These are phyloP conservation scores for Ovibos moschatus DNA, from an alignment of 2,113 vertebrate species.

Conservation along the genomic window DNA sequence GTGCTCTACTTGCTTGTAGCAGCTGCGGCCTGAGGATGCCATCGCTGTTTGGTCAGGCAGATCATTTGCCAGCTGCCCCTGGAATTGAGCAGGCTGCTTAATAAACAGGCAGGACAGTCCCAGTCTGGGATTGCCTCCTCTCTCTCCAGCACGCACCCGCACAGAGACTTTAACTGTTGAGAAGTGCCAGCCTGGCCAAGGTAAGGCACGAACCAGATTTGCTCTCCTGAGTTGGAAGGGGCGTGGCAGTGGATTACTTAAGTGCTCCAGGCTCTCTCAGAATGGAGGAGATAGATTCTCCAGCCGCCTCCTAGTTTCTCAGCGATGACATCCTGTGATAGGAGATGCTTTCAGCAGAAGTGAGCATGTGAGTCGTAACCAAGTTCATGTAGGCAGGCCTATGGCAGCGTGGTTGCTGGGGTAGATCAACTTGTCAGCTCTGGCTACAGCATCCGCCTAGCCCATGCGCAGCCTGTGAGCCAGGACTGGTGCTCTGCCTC, in stretches of 20 bases:
- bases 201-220: not conserved
- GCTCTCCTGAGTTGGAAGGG: not conserved
- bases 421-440: not conserved
- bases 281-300: not conserved
- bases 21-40: not conserved
- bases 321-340: not conserved
- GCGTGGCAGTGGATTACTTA: not conserved
- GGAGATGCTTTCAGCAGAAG: not conserved
- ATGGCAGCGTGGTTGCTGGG: not conserved
- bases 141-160: not conserved
- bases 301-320: not conserved
- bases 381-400: not conserved
- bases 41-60: not conserved
- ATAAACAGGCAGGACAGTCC: not conserved
- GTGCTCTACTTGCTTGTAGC: not conserved
- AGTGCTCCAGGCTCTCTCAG: not conserved
- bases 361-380: not conserved
- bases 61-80: not conserved
- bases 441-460: not conserved
- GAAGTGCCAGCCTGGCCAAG: not conserved
- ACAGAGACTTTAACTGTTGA: not conserved
- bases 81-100: not conserved
- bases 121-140: not conserved
- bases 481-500: not conserved
- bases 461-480: not conserved